Conservation (phyloP, 2,797 vertebrate genomes). For the Micrastur ruficollis region DNA sequence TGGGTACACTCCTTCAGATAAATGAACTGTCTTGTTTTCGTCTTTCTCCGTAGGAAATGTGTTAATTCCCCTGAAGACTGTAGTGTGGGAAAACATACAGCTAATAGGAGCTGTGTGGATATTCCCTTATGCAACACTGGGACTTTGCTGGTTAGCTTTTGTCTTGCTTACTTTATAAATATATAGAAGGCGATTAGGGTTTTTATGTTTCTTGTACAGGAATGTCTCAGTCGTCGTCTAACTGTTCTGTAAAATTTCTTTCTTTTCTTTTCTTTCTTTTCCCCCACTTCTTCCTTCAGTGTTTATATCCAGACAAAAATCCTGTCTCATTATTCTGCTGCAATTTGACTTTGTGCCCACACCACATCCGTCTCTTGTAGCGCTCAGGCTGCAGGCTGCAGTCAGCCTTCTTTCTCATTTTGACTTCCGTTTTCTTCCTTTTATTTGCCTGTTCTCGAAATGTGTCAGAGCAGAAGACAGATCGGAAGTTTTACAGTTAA, state of each 20-base stretch:
- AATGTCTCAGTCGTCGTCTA: not conserved
- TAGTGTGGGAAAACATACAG: not conserved
- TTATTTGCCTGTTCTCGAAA: not conserved
- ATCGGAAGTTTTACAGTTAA: not conserved
- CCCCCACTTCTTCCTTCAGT: not conserved
- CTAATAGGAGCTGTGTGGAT: not conserved
- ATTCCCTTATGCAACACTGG: not conserved
- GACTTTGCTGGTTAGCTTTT: not conserved
- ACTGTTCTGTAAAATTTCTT: not conserved
- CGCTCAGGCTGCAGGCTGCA: not conserved
- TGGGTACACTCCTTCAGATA: not conserved
- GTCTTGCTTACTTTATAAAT: not conserved
- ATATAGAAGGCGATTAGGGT: not conserved
- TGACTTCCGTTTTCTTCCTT: conserved; percentile 10
- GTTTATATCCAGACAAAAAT: not conserved
- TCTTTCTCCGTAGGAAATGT: not conserved
- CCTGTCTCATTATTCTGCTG: not conserved
- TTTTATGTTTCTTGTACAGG: not conserved
- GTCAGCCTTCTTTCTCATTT: not conserved
- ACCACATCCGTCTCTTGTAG: not conserved
- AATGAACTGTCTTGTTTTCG: not conserved
- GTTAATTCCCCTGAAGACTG: not conserved
- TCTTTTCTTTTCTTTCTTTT: not conserved
- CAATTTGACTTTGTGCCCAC: not conserved
- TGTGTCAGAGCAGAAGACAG: not conserved